These are phyloP conservation scores for Cantharis lateralis DNA, from an alignment of 2,888 invertebrate genomes.

Conservation along the genomic window DNA sequence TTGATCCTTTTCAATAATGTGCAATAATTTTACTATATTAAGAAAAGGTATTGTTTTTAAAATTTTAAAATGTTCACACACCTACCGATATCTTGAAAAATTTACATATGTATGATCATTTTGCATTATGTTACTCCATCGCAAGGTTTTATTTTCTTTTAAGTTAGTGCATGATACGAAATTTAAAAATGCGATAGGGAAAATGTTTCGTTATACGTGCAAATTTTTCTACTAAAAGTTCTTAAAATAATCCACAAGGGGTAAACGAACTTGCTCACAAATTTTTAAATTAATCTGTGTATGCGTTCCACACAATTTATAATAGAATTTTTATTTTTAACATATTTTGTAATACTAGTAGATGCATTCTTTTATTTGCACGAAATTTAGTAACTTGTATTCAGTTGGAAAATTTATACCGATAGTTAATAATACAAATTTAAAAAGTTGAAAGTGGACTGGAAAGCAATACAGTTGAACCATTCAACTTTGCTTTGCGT, in stretches of 20 bases:
- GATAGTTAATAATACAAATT: not conserved
- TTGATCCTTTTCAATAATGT: not conserved
- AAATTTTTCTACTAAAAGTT: conserved; percentile 5
- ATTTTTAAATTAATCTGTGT: conserved; percentile 3
- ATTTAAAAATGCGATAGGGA: conserved; percentile 12
- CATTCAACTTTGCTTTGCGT: not conserved
- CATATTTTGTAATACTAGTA: not conserved
- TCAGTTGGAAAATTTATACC: not conserved
- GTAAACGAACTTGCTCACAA: conserved; percentile 5
- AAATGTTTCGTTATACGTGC: conserved; percentile 7
- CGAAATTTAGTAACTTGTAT: not conserved
- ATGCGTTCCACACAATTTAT: not conserved
- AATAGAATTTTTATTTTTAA: not conserved
- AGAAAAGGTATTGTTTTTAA: not conserved
- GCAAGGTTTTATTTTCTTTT: not conserved
- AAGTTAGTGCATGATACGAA: conserved; percentile 5
- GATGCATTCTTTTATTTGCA: not conserved
- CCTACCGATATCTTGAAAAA: not conserved
- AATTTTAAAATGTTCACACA: not conserved
- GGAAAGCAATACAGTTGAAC: not conserved
- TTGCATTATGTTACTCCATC: not conserved
- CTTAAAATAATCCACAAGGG: conserved; percentile 12
- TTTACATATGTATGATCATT: not conserved
- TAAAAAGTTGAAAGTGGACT: not conserved
- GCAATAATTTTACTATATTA: not conserved